A percentile compares a stretch with the other conserved stretches of the same genome.
phyloP scores from a whole-genome alignment of 2,888 invertebrate genomes.

The Pristionchus mayeri region DNA sequence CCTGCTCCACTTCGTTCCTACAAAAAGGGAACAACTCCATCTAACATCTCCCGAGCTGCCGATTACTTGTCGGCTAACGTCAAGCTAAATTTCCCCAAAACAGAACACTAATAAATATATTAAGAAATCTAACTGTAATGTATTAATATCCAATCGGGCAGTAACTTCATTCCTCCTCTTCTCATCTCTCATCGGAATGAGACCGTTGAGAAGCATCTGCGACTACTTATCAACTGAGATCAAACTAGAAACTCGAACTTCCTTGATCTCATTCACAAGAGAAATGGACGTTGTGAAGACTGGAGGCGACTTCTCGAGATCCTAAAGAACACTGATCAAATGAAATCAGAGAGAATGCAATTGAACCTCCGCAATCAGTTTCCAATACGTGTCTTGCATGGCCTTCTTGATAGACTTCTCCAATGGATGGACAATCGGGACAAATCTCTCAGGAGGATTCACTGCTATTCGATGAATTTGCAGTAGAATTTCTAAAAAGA shows the following conservation, averaged over 20 bases:
- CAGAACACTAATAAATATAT: background rate
- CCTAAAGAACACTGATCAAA: background rate
- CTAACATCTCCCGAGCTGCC: background rate
- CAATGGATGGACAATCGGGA: background rate
- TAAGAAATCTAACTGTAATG: background rate
- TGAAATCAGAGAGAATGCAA: background rate
- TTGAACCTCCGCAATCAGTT: background rate
- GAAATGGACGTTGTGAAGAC: background rate
- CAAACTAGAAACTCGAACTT: background rate
- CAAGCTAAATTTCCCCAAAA: too few relatives aligned
- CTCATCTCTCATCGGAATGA: constrained; percentile 15
- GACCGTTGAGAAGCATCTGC: constrained; percentile 21
- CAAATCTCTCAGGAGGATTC: constrained; percentile 3
- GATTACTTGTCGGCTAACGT: too few relatives aligned
- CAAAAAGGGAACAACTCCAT: background rate
- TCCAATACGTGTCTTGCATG: constrained; percentile 24
- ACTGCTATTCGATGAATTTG: constrained; percentile 11
- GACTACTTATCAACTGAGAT: background rate
- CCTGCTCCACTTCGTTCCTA: constrained; percentile 21
- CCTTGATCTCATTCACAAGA: constrained; percentile 24
- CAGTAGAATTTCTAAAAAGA: background rate
- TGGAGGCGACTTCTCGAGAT: constrained; percentile 31
- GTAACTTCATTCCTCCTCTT: constrained; percentile 7
- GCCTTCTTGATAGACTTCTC: constrained; percentile 14
- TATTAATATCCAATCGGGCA: constrained; percentile 17